Evolutionary conservation across 2,888 invertebrate species (phyloP).

Genomic region (Gari tellinella): DNA sequence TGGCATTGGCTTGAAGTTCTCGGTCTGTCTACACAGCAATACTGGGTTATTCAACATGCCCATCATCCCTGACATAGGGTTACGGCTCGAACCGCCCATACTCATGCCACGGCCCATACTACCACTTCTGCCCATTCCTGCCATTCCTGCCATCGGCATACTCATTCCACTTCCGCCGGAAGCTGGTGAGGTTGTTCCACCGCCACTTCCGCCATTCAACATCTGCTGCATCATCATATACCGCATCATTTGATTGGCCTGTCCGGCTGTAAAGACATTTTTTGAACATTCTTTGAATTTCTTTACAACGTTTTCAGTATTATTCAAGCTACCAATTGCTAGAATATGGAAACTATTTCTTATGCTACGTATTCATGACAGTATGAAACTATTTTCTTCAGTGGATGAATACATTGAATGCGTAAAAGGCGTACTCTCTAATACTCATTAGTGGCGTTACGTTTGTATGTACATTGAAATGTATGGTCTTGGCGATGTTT

Average conservation of each 20-base stretch:
- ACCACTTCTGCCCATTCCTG: neutral
- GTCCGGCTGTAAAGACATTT: neutral
- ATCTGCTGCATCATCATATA: constrained; percentile 1
- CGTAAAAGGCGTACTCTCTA: too few species aligned
- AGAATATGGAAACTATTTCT: too few species aligned
- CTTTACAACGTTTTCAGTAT: too few species aligned
- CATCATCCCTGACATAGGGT: constrained; percentile 1
- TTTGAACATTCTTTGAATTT: too few species aligned
- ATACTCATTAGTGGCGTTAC: too few species aligned
- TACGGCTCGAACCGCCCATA: neutral
- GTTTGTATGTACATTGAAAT: too few species aligned
- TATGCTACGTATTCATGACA: too few species aligned
- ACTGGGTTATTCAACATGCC: constrained; percentile 56
- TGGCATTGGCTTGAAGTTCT: constrained; percentile 58
- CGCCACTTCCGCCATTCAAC: too few species aligned
- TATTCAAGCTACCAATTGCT: too few species aligned
- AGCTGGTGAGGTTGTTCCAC: neutral
- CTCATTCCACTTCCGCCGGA: neutral
- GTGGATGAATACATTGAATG: too few species aligned
- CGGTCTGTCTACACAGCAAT: constrained; percentile 58
- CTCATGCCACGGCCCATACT: neutral
- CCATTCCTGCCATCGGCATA: neutral
- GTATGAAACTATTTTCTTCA: too few species aligned
- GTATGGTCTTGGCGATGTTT: too few species aligned
- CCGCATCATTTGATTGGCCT: neutral